Evolutionary conservation across 2,888 invertebrate species (phyloP).

Genomic region (Apeira syringaria): DNA sequence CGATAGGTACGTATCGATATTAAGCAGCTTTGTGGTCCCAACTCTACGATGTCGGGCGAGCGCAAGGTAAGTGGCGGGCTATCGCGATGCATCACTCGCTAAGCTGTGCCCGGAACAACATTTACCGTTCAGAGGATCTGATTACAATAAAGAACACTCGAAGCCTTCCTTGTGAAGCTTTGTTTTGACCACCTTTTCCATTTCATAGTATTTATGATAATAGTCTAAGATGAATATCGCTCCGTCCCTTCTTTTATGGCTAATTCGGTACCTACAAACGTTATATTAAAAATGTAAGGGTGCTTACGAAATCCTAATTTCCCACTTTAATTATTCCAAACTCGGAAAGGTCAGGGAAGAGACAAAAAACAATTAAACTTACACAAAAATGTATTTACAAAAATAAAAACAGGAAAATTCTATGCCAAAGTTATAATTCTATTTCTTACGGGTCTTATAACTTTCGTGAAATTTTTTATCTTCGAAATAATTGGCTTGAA

Average conservation of each 20-base stretch:
- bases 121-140: conserved; percentile 38
- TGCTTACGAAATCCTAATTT: conserved; percentile 5
- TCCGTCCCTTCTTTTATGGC: not conserved
- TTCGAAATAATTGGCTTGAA: conserved; percentile 59
- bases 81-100: conserved; percentile 63
- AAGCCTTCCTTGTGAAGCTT: conserved; percentile 10
- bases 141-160: conserved; percentile 15
- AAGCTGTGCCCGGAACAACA: conserved; percentile 60
- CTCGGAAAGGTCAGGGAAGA: conserved; percentile 11
- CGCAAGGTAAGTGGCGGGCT: conserved; percentile 58
- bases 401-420: conserved; percentile 10
- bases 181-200: conserved; percentile 7
- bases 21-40: conserved; percentile 17
- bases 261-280: not conserved
- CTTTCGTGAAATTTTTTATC: conserved; percentile 56
- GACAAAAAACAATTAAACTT: conserved; percentile 20
- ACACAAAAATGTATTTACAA: conserved; percentile 22
- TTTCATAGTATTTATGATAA: conserved; percentile 3
- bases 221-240: not conserved
- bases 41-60: conserved; percentile 29
- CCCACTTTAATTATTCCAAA: conserved; percentile 6
- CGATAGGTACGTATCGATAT: too few species aligned
- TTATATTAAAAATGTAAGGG: not conserved
- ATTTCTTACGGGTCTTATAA: conserved; percentile 57
- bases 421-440: conserved; percentile 52